Evolutionary conservation across 2,113 vertebrate genomes (phyloP).

Genomic region (Bos indicus): DNA sequence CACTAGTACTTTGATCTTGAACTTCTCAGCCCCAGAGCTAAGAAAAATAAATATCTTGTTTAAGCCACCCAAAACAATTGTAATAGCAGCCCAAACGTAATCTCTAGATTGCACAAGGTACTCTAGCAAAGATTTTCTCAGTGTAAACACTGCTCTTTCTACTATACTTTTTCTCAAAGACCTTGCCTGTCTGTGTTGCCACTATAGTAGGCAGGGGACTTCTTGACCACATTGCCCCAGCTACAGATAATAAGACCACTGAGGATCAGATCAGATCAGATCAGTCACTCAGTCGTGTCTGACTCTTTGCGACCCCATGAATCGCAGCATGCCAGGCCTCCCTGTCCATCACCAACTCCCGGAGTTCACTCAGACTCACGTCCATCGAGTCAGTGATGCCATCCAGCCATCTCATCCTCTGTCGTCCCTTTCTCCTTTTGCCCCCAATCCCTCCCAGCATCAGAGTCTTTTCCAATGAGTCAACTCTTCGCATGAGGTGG

Average conservation of each 20-base stretch:
- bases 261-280: neutral
- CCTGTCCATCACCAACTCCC: no score
- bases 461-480: no score
- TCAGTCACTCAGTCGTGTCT: no score
- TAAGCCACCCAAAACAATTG: neutral
- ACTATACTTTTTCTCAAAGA: neutral
- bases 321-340: no score
- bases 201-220: neutral
- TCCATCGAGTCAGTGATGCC: no score
- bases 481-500: no score
- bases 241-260: neutral
- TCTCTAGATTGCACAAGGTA: neutral
- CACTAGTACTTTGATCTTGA: neutral
- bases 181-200: neutral
- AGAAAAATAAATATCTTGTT: neutral
- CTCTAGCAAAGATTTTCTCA: neutral
- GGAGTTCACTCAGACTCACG: no score
- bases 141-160: neutral
- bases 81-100: neutral
- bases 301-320: no score
- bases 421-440: no score
- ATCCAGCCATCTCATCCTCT: no score
- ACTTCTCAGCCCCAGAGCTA: neutral
- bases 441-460: no score
- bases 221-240: neutral